Evolutionary conservation across 2,113 vertebrate species (phyloP).

Genomic region (Crotalus horridus): DNA sequence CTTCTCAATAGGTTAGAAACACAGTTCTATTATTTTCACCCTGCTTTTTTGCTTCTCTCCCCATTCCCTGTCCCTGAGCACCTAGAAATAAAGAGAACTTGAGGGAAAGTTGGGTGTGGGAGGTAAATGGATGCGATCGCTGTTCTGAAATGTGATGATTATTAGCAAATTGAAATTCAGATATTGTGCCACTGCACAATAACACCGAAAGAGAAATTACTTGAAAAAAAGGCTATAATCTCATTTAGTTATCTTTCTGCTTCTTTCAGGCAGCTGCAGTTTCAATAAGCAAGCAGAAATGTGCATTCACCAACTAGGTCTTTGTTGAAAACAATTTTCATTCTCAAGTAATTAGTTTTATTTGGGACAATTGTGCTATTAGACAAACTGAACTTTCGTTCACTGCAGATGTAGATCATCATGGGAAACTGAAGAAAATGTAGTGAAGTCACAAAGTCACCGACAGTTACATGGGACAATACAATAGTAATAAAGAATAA

Average conservation of each 20-base stretch:
- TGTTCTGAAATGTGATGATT: not conserved
- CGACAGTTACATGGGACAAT: not conserved
- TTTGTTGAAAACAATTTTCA: not conserved
- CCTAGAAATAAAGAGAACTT: not conserved
- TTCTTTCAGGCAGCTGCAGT: not conserved
- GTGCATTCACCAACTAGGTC: not conserved
- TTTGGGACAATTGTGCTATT: not conserved
- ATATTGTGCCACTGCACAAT: not conserved
- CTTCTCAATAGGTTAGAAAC: not conserved
- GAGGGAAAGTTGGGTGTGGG: not conserved
- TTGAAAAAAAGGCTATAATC: not conserved
- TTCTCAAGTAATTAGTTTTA: constrained; percentile 2
- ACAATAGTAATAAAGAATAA: not conserved
- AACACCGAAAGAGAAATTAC: not conserved
- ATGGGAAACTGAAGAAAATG: not conserved
- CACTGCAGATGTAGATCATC: not conserved
- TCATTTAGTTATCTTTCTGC: not conserved
- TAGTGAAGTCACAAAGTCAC: not conserved
- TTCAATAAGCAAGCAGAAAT: constrained; percentile 3
- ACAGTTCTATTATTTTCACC: not conserved
- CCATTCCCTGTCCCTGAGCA: not conserved
- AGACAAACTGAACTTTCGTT: not conserved
- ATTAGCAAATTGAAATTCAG: not conserved
- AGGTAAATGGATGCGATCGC: not conserved
- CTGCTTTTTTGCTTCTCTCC: not conserved